These are phyloP conservation scores for Megalops cyprinoides DNA, from an alignment of 2,797 vertebrate species.

Conservation along the genomic window DNA sequence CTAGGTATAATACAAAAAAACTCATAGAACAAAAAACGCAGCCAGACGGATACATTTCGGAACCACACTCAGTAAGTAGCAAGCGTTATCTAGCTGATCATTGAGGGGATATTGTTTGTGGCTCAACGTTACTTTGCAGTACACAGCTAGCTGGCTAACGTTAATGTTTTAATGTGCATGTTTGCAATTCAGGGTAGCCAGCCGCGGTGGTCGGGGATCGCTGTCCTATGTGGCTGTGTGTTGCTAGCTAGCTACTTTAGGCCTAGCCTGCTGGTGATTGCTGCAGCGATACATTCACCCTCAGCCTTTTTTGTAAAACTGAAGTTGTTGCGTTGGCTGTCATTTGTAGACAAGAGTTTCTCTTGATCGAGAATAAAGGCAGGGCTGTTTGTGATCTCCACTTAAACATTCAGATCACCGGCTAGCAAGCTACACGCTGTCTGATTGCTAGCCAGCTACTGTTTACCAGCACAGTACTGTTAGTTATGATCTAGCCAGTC, in stretches of 20 bases:
- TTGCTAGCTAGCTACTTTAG: slow-evolving; percentile 11
- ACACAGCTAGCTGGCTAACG: background rate
- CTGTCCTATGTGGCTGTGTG: slow-evolving; percentile 9
- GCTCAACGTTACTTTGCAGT: slow-evolving; percentile 9
- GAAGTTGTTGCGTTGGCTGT: background rate
- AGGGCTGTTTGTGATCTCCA: background rate
- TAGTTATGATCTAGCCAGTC: background rate
- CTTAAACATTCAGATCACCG: background rate
- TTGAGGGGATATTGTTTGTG: background rate
- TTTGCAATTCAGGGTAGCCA: slow-evolving; percentile 16
- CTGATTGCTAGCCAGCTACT: slow-evolving; percentile 4
- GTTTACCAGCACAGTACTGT: background rate
- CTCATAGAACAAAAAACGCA: background rate
- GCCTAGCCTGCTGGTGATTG: slow-evolving; percentile 6
- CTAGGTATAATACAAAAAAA: background rate
- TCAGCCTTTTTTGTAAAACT: background rate
- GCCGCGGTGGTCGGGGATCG: background rate
- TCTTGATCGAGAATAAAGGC: background rate
- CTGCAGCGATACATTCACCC: background rate
- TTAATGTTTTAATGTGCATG: background rate
- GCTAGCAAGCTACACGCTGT: no score
- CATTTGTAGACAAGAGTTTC: background rate
- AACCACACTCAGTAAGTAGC: slow-evolving; percentile 19
- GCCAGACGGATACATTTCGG: slow-evolving; percentile 3
- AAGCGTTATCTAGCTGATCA: background rate